Evolutionary conservation across 2,888 invertebrate species (phyloP).

Genomic region (Dusona sp.): DNA sequence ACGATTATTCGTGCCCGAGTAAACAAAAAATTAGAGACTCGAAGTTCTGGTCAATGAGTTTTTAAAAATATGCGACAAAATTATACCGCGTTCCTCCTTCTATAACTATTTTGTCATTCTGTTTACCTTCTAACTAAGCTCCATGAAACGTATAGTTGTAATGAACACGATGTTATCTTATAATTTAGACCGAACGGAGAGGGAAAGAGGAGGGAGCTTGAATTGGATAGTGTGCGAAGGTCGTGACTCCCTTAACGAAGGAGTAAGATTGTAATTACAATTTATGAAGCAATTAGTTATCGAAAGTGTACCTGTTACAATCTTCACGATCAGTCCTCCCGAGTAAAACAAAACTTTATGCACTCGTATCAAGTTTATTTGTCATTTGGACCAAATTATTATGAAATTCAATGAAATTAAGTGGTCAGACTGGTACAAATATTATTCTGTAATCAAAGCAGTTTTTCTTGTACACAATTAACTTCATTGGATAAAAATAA

Average conservation of each 20-base stretch:
- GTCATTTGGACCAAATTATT: too few relatives aligned
- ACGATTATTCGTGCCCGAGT: background rate
- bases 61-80: background rate
- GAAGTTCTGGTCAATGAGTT: background rate
- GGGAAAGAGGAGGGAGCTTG: background rate
- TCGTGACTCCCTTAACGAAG: background rate
- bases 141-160: background rate
- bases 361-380: too few relatives aligned
- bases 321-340: background rate
- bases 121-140: background rate
- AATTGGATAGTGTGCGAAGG: background rate
- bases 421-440: too few relatives aligned
- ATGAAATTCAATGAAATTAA: too few relatives aligned
- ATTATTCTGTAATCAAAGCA: too few relatives aligned
- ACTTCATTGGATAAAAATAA: too few relatives aligned
- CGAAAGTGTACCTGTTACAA: conserved; percentile 3
- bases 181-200: background rate
- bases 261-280: background rate
- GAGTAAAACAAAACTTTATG: background rate
- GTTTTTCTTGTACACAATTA: too few relatives aligned
- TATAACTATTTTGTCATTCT: background rate
- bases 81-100: background rate
- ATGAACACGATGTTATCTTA: background rate
- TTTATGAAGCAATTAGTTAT: background rate
- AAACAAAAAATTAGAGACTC: background rate